Evolutionary conservation across 1,140 invertebrate genomes (phyloP).

Genomic region (Drosophila subpulchrella): DNA sequence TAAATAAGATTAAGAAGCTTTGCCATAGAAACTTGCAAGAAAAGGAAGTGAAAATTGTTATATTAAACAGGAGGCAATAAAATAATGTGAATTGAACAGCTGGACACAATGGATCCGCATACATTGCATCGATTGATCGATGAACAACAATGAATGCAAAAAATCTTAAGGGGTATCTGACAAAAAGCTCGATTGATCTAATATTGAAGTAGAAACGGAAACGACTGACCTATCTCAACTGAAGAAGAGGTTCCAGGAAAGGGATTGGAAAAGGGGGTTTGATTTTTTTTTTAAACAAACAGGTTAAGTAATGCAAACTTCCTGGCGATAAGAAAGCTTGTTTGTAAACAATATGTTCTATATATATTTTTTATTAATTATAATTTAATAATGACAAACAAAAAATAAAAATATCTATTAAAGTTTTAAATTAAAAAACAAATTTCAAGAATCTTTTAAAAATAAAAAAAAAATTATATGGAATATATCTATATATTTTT

Average conservation of each 20-base stretch:
- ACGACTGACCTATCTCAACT: not conserved
- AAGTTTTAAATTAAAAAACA: too few species aligned
- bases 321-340: not conserved
- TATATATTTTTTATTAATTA: too few species aligned
- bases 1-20: too few species aligned
- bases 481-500: not conserved
- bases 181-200: constrained; percentile 10
- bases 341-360: not conserved
- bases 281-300: not conserved
- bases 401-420: too few species aligned
- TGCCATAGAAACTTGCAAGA: not conserved
- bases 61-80: not conserved
- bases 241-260: not conserved
- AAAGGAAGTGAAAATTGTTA: not conserved
- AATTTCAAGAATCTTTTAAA: too few species aligned
- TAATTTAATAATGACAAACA: too few species aligned
- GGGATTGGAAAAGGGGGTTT: not conserved
- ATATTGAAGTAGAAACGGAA: constrained; percentile 3
- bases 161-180: not conserved
- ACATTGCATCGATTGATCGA: not conserved
- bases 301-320: not conserved
- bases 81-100: not conserved
- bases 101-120: constrained; percentile 18
- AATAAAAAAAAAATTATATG: not conserved
- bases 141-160: not conserved